Evolutionary conservation across 2,113 vertebrate species (phyloP).

Genomic region (Paradoxurus hermaphroditus): DNA sequence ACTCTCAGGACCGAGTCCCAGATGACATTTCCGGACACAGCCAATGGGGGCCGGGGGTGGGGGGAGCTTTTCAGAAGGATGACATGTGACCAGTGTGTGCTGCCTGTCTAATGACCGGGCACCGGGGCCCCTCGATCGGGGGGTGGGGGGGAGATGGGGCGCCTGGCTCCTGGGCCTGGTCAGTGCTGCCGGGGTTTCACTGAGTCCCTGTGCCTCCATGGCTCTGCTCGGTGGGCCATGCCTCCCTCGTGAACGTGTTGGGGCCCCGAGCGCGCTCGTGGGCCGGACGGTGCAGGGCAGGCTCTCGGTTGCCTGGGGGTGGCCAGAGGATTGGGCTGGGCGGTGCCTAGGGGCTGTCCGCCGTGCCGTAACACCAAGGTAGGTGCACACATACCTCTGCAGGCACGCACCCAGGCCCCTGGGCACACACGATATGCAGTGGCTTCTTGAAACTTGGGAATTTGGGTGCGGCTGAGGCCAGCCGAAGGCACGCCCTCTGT

Average conservation of each 20-base stretch:
- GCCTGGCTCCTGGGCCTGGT: not conserved
- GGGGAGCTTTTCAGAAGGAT: not conserved
- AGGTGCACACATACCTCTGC: rapidly evolving
- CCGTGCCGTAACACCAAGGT: not conserved
- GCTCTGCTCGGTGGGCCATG: not conserved
- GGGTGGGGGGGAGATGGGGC: no score
- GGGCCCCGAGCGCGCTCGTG: no score
- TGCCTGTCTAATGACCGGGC: not conserved
- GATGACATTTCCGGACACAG: not conserved
- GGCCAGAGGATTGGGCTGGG: rapidly evolving
- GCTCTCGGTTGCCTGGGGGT: not conserved
- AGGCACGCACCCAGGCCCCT: not conserved
- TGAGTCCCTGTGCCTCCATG: rapidly evolving
- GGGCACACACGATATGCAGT: not conserved
- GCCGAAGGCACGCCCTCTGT: not conserved
- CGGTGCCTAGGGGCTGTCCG: rapidly evolving
- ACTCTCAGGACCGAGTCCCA: not conserved
- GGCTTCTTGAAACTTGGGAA: not conserved
- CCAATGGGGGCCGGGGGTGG: not conserved
- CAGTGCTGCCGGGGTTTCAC: rapidly evolving
- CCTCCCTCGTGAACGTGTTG: rapidly evolving
- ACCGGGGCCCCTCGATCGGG: rapidly evolving
- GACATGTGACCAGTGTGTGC: rapidly evolving
- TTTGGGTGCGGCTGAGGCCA: no score
- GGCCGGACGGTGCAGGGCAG: no score